Evolutionary conservation across 2,888 invertebrate species (phyloP).

Genomic region (Sarcophaga carnaria): DNA sequence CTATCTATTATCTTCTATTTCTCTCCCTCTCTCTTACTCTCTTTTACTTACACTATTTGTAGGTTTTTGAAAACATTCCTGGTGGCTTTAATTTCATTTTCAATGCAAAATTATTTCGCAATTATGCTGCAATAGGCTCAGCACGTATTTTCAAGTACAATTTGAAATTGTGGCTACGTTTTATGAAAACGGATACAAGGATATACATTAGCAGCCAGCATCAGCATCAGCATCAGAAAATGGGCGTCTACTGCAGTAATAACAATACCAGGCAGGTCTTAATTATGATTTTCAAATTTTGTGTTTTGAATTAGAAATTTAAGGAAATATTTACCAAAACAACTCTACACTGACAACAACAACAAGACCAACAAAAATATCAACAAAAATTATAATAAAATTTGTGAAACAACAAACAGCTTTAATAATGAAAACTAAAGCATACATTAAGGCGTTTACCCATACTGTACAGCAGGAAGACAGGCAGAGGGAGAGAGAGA

Average conservation of each 20-base stretch:
- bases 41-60: too few species aligned
- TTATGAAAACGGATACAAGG: not conserved
- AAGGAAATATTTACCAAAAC: slow-evolving; percentile 33
- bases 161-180: slow-evolving; percentile 28
- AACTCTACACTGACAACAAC: not conserved
- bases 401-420: not conserved
- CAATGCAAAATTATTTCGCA: slow-evolving; percentile 20
- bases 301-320: slow-evolving; percentile 6
- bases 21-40: too few species aligned
- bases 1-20: too few species aligned
- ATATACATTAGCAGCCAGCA: not conserved
- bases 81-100: not conserved
- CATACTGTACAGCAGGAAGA: not conserved
- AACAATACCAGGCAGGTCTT: slow-evolving; percentile 22
- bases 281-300: slow-evolving; percentile 41
- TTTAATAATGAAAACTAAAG: not conserved
- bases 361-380: not conserved
- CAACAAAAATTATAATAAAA: not conserved
- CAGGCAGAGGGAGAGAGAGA: not conserved
- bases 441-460: slow-evolving; percentile 41
- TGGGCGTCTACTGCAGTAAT: not conserved
- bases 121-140: slow-evolving; percentile 22
- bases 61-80: too few species aligned
- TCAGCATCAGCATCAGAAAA: too few species aligned
- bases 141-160: slow-evolving; percentile 31